phyloP scores from a whole-genome alignment of 2,888 invertebrate genomes.

The Cataglyphis livida region DNA sequence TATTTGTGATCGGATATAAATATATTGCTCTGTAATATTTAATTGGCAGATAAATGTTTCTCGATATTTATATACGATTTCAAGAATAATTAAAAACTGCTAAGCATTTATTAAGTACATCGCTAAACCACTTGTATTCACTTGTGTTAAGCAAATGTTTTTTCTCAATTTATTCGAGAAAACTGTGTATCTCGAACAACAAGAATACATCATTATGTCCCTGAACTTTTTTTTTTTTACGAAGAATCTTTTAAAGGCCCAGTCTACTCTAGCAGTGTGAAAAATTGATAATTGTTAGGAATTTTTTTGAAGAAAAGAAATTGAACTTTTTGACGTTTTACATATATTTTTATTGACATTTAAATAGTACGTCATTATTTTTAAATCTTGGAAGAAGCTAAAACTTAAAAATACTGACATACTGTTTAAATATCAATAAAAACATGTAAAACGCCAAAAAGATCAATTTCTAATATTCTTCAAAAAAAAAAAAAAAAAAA shows the following conservation, averaged over 20 bases:
- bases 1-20: not conserved
- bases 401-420: too few relatives aligned
- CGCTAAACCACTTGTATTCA: not conserved
- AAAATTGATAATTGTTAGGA: too few relatives aligned
- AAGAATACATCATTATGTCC: not conserved
- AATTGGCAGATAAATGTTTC: not conserved
- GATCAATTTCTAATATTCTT: too few relatives aligned
- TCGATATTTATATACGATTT: not conserved
- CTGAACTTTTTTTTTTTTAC: not conserved
- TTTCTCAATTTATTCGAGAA: not conserved
- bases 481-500: too few relatives aligned
- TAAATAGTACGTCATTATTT: too few relatives aligned
- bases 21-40: not conserved
- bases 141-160: not conserved
- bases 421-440: too few relatives aligned
- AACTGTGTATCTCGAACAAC: not conserved
- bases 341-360: too few relatives aligned
- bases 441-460: too few relatives aligned
- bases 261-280: too few relatives aligned
- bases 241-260: not conserved
- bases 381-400: too few relatives aligned
- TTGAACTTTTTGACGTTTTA: too few relatives aligned
- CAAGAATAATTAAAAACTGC: not conserved
- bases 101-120: not conserved
- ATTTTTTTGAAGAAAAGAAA: too few relatives aligned